Base-by-base conservation (phyloP, 2,113 vertebrate genomes). In the Trematocara nigrifrons region DNA sequence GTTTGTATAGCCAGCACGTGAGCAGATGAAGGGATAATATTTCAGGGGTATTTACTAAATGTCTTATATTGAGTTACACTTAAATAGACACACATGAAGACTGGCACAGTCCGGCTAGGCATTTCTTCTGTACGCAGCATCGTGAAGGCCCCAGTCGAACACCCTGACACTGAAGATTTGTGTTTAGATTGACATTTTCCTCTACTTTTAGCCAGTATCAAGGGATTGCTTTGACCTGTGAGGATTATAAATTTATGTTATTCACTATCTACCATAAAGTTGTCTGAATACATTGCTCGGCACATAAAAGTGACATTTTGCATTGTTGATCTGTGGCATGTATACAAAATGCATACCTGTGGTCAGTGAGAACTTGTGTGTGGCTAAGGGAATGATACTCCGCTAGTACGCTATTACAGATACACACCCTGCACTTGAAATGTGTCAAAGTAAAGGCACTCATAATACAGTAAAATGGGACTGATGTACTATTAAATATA, bases 1-100 rank as follows among this genome's bases (percentile, higher is more conserved):
- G 80, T 87, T 82, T 91, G 76, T 87, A 59, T 79, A 83, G 88
- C 80, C 79, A 69, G 87, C 82, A 83, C 40, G 77, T 79, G 86
- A 87, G 33, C 57, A 81, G 20, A 84, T 78, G 49, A 74, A 85
- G 69, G 57, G 47, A 79, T 81, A 45, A 12, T 74, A 85, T 90
- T 87, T 89, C 69, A 61, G 78, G 71, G 71, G 74, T 86, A 59
- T 88, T 89, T 85, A 42, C 57, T 84, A 79, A 86, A 83, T 56
- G 71, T 71, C 10, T 61, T 26, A 6, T 64, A 81, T 90, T 79
- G 56, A 77, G 81, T 89, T 91, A 40, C 85, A 74, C 11, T 20
- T 47, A 81, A 86, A 88, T 38, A 80, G 71, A 61, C 71, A 53
- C 66, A 51, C 59, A 81, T 82, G 22, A 86, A 86, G 64, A 49